These are phyloP conservation scores for Microctonus aethiopoides DNA, from an alignment of 2,888 invertebrate genomes.

Conservation along the genomic window DNA sequence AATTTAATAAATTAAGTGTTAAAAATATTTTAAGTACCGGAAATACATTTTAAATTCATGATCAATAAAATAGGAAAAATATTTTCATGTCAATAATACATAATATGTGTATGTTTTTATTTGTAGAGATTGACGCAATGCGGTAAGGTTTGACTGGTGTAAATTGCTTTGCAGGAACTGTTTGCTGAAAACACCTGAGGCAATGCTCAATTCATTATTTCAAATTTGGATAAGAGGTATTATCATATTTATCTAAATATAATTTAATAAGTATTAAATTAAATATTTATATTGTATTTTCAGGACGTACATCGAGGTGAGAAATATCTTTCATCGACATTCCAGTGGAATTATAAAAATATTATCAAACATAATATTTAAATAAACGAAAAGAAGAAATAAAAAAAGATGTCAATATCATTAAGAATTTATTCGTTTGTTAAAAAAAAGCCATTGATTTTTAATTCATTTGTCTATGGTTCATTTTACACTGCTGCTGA, in stretches of 20 bases:
- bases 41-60: neutral
- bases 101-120: neutral
- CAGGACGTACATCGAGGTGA: constrained; percentile 15
- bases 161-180: constrained; percentile 28
- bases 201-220: neutral
- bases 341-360: neutral
- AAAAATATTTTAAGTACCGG: constrained; percentile 6
- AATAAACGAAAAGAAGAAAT: neutral
- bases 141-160: constrained; percentile 28
- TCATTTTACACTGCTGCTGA: constrained; percentile 83
- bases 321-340: neutral
- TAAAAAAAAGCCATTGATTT: constrained; percentile 52
- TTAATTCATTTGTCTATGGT: constrained; percentile 77
- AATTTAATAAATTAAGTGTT: constrained; percentile 13
- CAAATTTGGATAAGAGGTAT: neutral
- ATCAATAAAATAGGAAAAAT: neutral
- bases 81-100: neutral
- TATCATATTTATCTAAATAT: neutral
- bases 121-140: constrained; percentile 39
- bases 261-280: neutral
- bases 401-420: constrained; percentile 43
- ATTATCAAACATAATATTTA: neutral
- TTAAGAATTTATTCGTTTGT: constrained; percentile 41
- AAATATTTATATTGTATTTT: neutral
- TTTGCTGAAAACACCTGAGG: neutral